A percentile compares a stretch with the other conserved stretches of the same genome.
Conservation (phyloP, 2,888 invertebrate species). For the Apotomis betuletana region DNA sequence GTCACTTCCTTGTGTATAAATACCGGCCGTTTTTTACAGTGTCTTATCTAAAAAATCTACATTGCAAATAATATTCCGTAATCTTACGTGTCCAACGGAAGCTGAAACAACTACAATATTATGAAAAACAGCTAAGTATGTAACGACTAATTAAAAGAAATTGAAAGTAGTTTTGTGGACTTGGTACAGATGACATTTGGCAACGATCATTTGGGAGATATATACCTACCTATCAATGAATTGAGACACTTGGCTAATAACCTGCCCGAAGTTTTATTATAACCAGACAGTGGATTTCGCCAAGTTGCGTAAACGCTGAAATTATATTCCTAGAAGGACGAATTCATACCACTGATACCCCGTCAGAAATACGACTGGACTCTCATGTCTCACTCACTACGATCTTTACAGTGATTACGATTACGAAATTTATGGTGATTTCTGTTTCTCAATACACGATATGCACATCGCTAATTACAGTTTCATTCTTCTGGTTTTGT, state of each 20-base stretch:
- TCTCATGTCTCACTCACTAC: too few relatives aligned
- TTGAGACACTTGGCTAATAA: constrained; percentile 28
- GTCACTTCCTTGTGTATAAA: constrained; percentile 23
- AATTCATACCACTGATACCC: background rate
- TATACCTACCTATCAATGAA: constrained; percentile 17
- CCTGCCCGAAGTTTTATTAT: constrained; percentile 13
- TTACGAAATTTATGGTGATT: too few relatives aligned
- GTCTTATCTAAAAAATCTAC: constrained; percentile 7
- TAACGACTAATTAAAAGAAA: constrained; percentile 32
- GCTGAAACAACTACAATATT: constrained; percentile 17
- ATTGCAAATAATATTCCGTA: constrained; percentile 9
- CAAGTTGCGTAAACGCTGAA: constrained; percentile 11
- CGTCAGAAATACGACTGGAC: too few relatives aligned
- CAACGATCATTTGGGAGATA: constrained; percentile 36
- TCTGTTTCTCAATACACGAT: too few relatives aligned
- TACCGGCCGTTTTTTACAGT: background rate
- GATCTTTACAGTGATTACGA: too few relatives aligned
- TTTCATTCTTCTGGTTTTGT: too few relatives aligned
- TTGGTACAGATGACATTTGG: constrained; percentile 48
- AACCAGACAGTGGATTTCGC: constrained; percentile 13
- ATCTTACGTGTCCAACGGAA: background rate
- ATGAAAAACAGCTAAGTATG: constrained; percentile 14
- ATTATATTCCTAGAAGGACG: constrained; percentile 10
- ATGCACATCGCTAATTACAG: too few relatives aligned
- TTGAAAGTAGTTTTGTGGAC: constrained; percentile 43